Percentiles rank a stretch among this genome's conserved stretches.
These are phyloP conservation scores for Spialia ferax DNA, from an alignment of 2,888 invertebrate species.

Conservation along the genomic window DNA sequence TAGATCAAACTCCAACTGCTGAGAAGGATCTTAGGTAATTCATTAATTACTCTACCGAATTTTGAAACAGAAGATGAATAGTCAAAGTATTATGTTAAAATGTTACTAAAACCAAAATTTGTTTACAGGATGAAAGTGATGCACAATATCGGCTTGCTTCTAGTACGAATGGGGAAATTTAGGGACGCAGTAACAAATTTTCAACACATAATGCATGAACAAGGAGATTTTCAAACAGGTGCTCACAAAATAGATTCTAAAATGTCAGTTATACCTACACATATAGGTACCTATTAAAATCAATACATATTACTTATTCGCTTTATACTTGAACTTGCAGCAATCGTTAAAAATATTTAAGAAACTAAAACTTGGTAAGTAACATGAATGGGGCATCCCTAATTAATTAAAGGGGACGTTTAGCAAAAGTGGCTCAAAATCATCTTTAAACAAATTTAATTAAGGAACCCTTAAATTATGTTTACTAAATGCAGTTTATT, in stretches of 20 bases:
- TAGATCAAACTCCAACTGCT: constrained; percentile 97
- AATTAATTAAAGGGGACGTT: too few species aligned
- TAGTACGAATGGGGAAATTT: constrained; percentile 98
- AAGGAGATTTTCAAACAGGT: constrained; percentile 94
- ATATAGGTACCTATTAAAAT: too few species aligned
- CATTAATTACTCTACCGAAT: background rate
- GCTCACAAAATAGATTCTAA: background rate
- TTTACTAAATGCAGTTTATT: too few species aligned
- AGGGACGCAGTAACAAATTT: constrained; percentile 98
- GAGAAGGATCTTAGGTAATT: constrained; percentile 96
- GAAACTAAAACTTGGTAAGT: too few species aligned
- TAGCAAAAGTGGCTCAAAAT: too few species aligned
- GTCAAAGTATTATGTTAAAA: background rate
- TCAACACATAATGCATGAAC: constrained; percentile 99
- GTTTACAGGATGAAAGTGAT: constrained; percentile 95
- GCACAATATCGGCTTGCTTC: constrained; percentile 98
- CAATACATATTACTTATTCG: too few species aligned
- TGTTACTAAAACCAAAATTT: background rate
- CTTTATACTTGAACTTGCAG: too few species aligned
- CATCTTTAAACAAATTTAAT: too few species aligned
- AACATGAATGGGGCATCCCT: too few species aligned
- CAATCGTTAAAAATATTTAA: too few species aligned
- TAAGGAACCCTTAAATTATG: too few species aligned
- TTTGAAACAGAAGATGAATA: background rate
- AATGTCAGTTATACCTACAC: too few species aligned